Base-by-base conservation (phyloP, 2,797 vertebrate genomes). In the Lutra lutra region DNA sequence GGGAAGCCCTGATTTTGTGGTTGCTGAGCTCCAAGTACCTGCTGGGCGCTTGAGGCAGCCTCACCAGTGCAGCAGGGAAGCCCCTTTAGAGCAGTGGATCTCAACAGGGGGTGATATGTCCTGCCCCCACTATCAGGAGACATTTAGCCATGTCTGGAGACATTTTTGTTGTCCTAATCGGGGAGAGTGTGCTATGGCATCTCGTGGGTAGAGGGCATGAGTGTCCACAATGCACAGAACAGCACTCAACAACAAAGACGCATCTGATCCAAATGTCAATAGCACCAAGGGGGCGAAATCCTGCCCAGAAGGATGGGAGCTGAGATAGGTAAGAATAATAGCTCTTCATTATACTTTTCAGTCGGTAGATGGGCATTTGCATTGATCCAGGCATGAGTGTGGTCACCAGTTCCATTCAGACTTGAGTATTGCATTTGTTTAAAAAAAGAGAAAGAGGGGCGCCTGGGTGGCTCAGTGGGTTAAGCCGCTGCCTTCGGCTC, bases 51-150 rank as follows among this genome's bases (percentile, higher is more conserved):
- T 10, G 11, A 38, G 4, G 48, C 27, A 87, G 27, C 9, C n/a
- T 32, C 5, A 7, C 6, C 23, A 27, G 23, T 5, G 12, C 40
- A 62, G 7, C 25, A 11, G 40, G 2, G 29, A 72, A 48, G 62
- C 13, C 7, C n/a, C 54, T 5, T 32, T 72, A 85, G 29, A 70
- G 13, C 43, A 32, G 29, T n/a, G 17, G 60, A 64, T 77, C 89
- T 88, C 12, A 54, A 4, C 1, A 46, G 27, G 1, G 15, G 11
- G 2, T 1, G 8, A 35, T 48, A 83, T 48, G 1, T 4, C n/a
- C n/a, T 20, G 3, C 58, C 18, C 10, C 5, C 4, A 68, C 60
- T 20, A 66, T 6, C 32, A 29, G 15, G 51, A 66, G 3, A 66
- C 20, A 70, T 64, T 58, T 68, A 82, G 20, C 14, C 48, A 11